phyloP scores from a whole-genome alignment of 2,888 invertebrate genomes.

The Megastigmus dorsalis region DNA sequence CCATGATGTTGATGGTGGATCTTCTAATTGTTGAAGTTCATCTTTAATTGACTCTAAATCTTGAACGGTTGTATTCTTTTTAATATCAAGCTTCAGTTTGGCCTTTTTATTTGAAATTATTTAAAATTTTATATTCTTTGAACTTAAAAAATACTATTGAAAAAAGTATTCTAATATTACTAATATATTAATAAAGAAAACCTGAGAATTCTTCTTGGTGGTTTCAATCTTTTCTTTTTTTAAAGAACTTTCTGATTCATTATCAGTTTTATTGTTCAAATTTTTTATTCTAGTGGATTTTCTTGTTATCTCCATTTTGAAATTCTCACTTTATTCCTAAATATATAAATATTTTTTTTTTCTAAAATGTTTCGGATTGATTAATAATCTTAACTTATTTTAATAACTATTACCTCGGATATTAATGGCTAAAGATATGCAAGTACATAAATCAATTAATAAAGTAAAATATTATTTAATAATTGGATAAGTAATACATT shows the following conservation, averaged over 20 bases:
- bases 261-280: neutral
- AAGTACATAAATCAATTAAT: no score
- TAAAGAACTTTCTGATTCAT: neutral
- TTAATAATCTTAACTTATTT: neutral
- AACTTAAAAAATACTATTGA: slow-evolving; percentile 40
- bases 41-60: slow-evolving; percentile 45
- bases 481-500: no score
- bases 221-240: neutral
- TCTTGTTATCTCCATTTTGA: neutral
- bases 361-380: no score
- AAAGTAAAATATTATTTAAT: no score
- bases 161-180: no score
- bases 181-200: neutral
- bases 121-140: slow-evolving; percentile 38
- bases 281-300: neutral
- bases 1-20: slow-evolving; percentile 66
- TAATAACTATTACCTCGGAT: no score
- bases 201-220: neutral
- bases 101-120: neutral
- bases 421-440: no score
- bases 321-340: no score
- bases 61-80: slow-evolving; percentile 19
- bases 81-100: no score
- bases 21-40: slow-evolving; percentile 67
- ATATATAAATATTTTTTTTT: neutral